Base-by-base conservation (phyloP, 2,888 invertebrate species). In the Idaea straminata region DNA sequence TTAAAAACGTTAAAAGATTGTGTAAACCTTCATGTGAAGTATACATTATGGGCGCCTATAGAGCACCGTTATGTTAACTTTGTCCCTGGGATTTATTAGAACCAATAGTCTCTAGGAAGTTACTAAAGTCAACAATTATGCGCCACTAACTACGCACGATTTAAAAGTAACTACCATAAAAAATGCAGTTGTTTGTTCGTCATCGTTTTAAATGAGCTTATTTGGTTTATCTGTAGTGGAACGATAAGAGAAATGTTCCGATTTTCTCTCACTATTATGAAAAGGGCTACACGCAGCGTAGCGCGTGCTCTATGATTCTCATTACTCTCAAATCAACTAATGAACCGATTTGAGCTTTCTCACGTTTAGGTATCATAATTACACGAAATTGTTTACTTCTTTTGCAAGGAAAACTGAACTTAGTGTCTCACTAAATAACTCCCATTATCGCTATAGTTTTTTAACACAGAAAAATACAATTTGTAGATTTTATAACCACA, bases 221-320 rank as follows among this genome's bases (percentile, higher is more conserved):
- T 59, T 35, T 38, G 61, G 60, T 69, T 67, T 69, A 68, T 70
- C 70, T 70, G 69, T 70, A 67, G 69, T 70, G 64, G 64, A 83
- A 81, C 72, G 77, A 16, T 58, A 59, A 59, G 76, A 82, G 84
- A 87, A 89, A 88, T 87, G 88, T 86, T 83, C 82, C 72, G 71
- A 83, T 85, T 87, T 89, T 87, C 87, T 83, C 84, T 76, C 71
- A 74, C 79, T 76, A 79, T 83, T 76, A 86, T 86, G 84, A 86
- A 87, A 87, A 58, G 15, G 58, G 86, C 86, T 85, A 89, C 88
- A 83, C 25, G 25, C 3, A 25, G 25, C 80, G 66, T 66, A 77
- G 76, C 84, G 79, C 86, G 86, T 84, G 82, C 81, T 73, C 72
- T 77, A 72, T 78, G 78, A 75, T 73, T 64, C 13, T 64, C 69